These are phyloP conservation scores for Meda fulgida DNA, from an alignment of 2,797 vertebrate species.

Conservation along the genomic window DNA sequence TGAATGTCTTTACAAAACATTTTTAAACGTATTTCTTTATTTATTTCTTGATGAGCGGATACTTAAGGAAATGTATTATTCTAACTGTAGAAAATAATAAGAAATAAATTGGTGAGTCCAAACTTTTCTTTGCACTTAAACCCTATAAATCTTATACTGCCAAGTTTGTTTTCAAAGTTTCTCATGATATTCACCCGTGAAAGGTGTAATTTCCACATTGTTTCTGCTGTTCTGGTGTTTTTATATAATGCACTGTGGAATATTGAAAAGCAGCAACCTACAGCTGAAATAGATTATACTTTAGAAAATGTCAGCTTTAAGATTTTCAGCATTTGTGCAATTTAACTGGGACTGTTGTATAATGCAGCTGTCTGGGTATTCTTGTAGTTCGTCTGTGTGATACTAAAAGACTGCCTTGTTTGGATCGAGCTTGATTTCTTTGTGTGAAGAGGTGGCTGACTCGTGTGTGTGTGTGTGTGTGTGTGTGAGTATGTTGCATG, in stretches of 20 bases:
- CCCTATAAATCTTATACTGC: not conserved
- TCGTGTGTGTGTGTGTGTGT: not conserved
- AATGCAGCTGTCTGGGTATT: not conserved
- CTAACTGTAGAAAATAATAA: not conserved
- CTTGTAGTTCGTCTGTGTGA: not conserved
- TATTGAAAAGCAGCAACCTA: not conserved
- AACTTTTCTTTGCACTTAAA: not conserved
- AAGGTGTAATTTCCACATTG: not conserved
- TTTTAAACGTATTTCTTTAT: not conserved
- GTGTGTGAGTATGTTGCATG: not conserved
- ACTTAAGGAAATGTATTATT: not conserved
- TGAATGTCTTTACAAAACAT: not conserved
- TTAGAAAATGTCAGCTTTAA: not conserved
- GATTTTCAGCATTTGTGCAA: not conserved
- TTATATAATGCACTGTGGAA: not conserved
- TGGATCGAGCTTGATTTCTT: not conserved
- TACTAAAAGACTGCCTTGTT: not conserved
- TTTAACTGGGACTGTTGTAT: not conserved
- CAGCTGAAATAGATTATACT: not conserved
- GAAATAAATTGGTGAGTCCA: not conserved
- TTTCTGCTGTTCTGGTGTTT: not conserved
- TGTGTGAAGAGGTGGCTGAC: not conserved
- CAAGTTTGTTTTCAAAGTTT: not conserved
- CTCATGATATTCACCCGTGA: not conserved
- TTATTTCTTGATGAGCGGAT: not conserved